Base-by-base conservation (phyloP, 1,140 invertebrate genomes). In the Sycophila sp. region DNA sequence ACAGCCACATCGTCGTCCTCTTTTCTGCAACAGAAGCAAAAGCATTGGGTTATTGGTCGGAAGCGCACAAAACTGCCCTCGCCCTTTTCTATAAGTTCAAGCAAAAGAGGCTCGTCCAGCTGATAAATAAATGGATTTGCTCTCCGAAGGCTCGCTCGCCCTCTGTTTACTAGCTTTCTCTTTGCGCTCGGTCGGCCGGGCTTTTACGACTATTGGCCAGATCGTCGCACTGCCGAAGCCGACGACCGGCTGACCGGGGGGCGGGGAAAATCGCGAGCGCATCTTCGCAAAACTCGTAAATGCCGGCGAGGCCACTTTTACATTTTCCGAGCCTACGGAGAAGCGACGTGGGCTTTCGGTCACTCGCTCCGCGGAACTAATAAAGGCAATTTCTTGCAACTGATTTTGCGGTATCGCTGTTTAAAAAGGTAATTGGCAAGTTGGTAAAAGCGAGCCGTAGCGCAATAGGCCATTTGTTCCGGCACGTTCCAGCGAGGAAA, bases 1-100 rank as follows among this genome's bases (percentile, higher is more conserved):
- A 89, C 47, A 88, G 77, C 73, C 87, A 81, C 88, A 89, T 89
- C 38, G 17, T 79, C 74, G 70, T 73, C 30, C 38, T 66, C n/a
- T n/a, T n/a, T n/a, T 70, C 79, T 82, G 74, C 32, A 80, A n/a
- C n/a, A n/a, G n/a, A n/a, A 80, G 4, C 8, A 70, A 71, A 40
- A 28, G 69, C n/a, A n/a, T n/a, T n/a, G n/a, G n/a, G n/a, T n/a
- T n/a, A n/a, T n/a, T n/a, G n/a, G n/a, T n/a, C n/a, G n/a, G n/a
- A n/a, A n/a, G n/a, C n/a, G n/a, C n/a, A n/a, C n/a, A n/a, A n/a
- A n/a, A n/a, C n/a, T n/a, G n/a, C n/a, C n/a, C n/a, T n/a, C n/a
- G n/a, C n/a, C n/a, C n/a, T n/a, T n/a, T n/a, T n/a, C 19, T 24
- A 1, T 8, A 10, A 47, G 19, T 47, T 28, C 13, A n/a, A 30